Evolutionary conservation across 2,113 vertebrate species (phyloP).

Genomic region (Tapirus terrestris): DNA sequence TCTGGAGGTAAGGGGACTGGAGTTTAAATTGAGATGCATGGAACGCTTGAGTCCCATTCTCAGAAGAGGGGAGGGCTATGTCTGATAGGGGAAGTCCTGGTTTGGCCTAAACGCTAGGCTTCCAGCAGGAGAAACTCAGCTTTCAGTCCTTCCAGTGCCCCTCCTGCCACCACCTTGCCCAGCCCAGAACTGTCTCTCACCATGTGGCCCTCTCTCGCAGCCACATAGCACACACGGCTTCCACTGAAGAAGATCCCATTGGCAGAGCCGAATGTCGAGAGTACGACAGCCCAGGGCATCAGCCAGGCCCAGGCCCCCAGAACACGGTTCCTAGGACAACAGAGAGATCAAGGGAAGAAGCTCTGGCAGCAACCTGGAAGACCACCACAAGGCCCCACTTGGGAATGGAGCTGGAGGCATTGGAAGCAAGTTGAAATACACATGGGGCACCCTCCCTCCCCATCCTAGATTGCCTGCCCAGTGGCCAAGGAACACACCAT

Average conservation of each 20-base stretch:
- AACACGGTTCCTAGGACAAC: slow-evolving; percentile 89
- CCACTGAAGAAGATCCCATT: slow-evolving; percentile 92
- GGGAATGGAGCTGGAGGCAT: not conserved
- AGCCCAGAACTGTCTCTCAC: slow-evolving; percentile 81
- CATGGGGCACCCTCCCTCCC: not conserved
- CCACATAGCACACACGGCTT: slow-evolving; percentile 90
- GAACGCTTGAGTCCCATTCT: not conserved
- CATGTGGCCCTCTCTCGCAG: slow-evolving; percentile 94
- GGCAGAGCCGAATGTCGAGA: slow-evolving; percentile 92
- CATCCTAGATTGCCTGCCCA: rapidly evolving
- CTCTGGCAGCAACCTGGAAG: not conserved
- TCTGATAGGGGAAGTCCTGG: not conserved
- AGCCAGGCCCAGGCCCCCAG: slow-evolving; percentile 93
- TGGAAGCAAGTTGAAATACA: not conserved
- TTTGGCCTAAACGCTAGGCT: not conserved
- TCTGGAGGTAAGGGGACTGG: not conserved
- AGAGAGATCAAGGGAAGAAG: not conserved
- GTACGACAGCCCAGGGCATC: slow-evolving; percentile 90
- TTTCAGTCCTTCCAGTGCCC: too few relatives aligned
- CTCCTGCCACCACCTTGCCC: not conserved
- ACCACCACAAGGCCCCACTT: not conserved
- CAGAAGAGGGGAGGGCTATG: not conserved
- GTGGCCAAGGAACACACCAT: rapidly evolving
- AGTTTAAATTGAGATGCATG: not conserved
- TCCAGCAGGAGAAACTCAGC: not conserved